Evolutionary conservation across 2,888 invertebrate genomes (phyloP), one percentile per base, ranked within the genome.

Genomic region (Rhingia rostrata): DNA sequence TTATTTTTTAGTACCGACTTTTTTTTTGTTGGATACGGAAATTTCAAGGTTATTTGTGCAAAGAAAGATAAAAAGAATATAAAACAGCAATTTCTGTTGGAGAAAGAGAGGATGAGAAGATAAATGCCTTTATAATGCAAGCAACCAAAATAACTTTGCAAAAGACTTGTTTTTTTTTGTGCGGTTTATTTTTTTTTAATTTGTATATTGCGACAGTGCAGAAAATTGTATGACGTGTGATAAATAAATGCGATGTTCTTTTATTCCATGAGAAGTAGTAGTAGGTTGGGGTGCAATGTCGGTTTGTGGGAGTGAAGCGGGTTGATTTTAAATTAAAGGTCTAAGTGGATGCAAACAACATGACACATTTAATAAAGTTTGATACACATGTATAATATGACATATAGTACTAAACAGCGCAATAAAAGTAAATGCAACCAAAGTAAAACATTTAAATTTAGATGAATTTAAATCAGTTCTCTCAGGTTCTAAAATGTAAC

Each of bases 31-130:
- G 64, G 61, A 41, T 83, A 79, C 79, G 78, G 67, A 83, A 73
- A 73, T 83, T 79, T 73, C 67, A 81, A 81, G 67, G 39, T 54
- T 72, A 37, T 60, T 66, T 82, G 53, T 54, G 70, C 77, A 60
- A 49, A 64, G 49, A 43, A 58, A 75, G 70, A 70, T 49, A 66
- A 67, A 67, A 66, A 41, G 45, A 64, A 58, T 64, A 60, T 32
- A 60, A 75, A 70, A 49, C 30, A 47, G 12, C 12, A 47, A 22
- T 22, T 22, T 33, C 22, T 4, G 5, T 14, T 30, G 22, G 12
- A 35, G 45, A 33, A 41, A 41, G 32, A 33, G 41, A 35, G 39
- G 14, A 32, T 4, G 35, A 14, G 47, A 30, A 22, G 33, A 39
- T 39, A 37, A 43, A 14, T 14, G 39, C 12, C 22, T 43, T 41